Percentiles rank a stretch among this genome's conserved stretches.
Conservation (phyloP, 2,888 invertebrate genomes). For the Heterodera filipjevi region DNA sequence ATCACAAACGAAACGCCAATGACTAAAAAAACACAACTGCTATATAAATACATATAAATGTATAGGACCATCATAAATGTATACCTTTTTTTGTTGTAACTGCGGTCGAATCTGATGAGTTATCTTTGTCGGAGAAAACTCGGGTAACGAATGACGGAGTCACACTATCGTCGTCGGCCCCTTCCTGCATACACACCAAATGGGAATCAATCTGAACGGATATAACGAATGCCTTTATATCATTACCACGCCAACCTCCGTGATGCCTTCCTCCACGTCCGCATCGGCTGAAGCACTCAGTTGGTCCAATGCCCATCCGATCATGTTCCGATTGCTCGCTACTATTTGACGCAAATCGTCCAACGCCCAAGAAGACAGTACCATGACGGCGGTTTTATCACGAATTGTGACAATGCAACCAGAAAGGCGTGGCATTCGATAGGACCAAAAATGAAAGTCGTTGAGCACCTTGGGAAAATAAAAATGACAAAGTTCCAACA, state of each 20-base stretch:
- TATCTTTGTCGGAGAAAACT: neutral
- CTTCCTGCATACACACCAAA: slow-evolving; percentile 82
- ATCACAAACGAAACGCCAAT: slow-evolving; percentile 90
- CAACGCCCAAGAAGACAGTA: slow-evolving; percentile 37
- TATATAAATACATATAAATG: neutral
- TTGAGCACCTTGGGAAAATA: slow-evolving; percentile 51
- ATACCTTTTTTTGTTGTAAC: neutral
- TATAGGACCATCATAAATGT: too few species aligned
- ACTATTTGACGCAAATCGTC: slow-evolving; percentile 50
- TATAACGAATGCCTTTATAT: slow-evolving; percentile 63
- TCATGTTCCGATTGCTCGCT: slow-evolving; percentile 76
- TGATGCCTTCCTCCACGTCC: neutral
- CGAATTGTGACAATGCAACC: slow-evolving; percentile 40
- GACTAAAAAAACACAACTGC: slow-evolving; percentile 68
- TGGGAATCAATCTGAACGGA: slow-evolving; percentile 81
- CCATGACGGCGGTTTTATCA: slow-evolving; percentile 34
- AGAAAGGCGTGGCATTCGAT: slow-evolving; percentile 50
- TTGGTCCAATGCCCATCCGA: slow-evolving; percentile 79
- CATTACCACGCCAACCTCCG: neutral
- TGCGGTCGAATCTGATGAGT: neutral
- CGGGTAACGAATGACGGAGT: slow-evolving; percentile 76
- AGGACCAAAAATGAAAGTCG: slow-evolving; percentile 59
- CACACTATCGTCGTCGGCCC: slow-evolving; percentile 74
- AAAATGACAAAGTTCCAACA: slow-evolving; percentile 5
- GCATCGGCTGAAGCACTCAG: neutral